Evolutionary conservation across 2,888 invertebrate genomes (phyloP), one percentile per base, ranked within the genome.

Genomic region (Acanthosoma haemorrhoidale): DNA sequence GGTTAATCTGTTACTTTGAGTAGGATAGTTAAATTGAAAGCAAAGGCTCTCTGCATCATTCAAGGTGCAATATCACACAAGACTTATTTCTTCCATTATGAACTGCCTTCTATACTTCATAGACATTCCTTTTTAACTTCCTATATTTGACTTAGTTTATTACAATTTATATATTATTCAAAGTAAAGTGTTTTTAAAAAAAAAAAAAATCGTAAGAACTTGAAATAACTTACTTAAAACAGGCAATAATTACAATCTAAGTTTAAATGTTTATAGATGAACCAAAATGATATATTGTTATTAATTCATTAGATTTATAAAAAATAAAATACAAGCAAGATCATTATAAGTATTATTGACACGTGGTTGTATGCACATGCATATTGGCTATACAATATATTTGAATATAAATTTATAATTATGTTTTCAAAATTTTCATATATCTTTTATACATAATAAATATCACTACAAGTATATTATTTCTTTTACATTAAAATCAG

Each of bases 221-320:
- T 51, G 21, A 43, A 43, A 51, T 51, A 51, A 25, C 51, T 51
- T 51, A 51, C 25, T 51, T 39, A 29, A 39, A 67, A 67, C 57
- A 34, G 67, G 67, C 67, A 67, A 67, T 67, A 67, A 67, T 67
- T 67, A 67, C 43, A 36, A 29, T 64, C 29, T 64, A 64, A 64
- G 64, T 64, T 64, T 67, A 43, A 67, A 51, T 29, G 31, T 51
- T 51, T 51, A 67, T 29, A n/a, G 38, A 39, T 38, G 41, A 41
- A 63, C n/a, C 38, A 39, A 32, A 39, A 63, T 21, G 36, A 63
- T 38, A 25, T 38, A 39, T 34, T 36, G 61, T 61, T 61, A 61
- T 18, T 36, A 61, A 16, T 51, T 32, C 36, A 36, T 18, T 61
- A 61, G 61, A 61, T 61, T 61, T 38, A 34, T 63, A 41, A 63